Conservation (phyloP, 2,797 vertebrate species). For the Sebastes steindachneri region DNA sequence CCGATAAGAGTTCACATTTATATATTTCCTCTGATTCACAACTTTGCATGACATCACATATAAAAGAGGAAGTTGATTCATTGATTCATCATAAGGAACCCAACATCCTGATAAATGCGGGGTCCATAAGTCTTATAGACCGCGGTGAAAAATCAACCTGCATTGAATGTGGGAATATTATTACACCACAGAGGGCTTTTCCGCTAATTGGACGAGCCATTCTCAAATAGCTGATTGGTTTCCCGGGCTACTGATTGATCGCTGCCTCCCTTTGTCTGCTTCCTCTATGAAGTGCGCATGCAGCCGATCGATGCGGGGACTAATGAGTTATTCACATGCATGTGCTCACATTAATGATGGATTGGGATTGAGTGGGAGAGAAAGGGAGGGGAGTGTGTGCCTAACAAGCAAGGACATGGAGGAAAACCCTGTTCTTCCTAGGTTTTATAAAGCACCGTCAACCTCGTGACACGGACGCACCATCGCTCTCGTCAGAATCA, state of each 20-base stretch:
- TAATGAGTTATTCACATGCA: constrained; percentile 76
- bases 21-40: constrained; percentile 32
- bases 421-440: constrained; percentile 5
- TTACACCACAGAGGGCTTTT: constrained; percentile 61
- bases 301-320: constrained; percentile 68
- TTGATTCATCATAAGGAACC: neutral
- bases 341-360: constrained; percentile 63
- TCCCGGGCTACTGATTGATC: constrained; percentile 74
- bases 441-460: constrained; percentile 28
- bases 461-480: constrained; percentile 12
- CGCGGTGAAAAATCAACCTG: constrained; percentile 7
- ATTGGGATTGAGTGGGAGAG: neutral
- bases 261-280: constrained; percentile 57
- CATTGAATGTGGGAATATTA: constrained; percentile 43
- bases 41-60: constrained; percentile 4
- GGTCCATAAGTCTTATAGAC: constrained; percentile 5
- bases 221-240: constrained; percentile 73
- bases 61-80: neutral
- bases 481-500: constrained; percentile 43
- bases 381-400: neutral
- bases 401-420: constrained; percentile 24
- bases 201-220: constrained; percentile 73
- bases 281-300: constrained; percentile 48
- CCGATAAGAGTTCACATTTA: constrained; percentile 23
- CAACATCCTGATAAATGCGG: constrained; percentile 30